A percentile compares a stretch with the other conserved stretches of the same genome.
phyloP scores from a whole-genome alignment of 1,140 invertebrate species.

The Tetragnatha versicolor region DNA sequence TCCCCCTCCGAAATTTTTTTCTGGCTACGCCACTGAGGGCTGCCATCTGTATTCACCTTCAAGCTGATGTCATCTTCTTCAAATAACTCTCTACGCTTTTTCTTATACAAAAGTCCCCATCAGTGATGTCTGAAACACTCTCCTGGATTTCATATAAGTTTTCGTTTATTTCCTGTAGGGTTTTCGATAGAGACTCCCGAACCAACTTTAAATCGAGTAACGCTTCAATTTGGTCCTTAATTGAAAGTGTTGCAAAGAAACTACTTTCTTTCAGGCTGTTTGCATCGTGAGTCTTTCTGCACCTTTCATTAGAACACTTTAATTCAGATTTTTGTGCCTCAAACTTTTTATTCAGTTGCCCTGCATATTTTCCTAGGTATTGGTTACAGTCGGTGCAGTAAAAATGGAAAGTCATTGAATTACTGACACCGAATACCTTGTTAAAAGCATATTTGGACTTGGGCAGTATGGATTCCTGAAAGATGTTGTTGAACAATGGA shows the following conservation, averaged over 20 bases:
- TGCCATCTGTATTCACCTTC: neutral
- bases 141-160: neutral
- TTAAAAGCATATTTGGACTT: neutral
- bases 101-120: neutral
- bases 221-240: neutral
- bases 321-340: neutral
- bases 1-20: too few relatives aligned
- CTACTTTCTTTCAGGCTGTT: neutral
- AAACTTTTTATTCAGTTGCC: neutral
- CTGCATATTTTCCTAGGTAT: neutral
- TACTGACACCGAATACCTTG: neutral
- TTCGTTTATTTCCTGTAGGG: neutral
- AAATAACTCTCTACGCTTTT: neutral
- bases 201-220: neutral
- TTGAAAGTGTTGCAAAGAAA: neutral
- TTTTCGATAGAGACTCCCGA: neutral
- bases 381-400: neutral
- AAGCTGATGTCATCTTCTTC: neutral
- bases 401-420: conserved; percentile 5
- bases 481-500: neutral
- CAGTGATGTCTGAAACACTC: neutral
- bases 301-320: neutral
- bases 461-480: neutral
- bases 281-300: neutral
- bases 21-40: too few relatives aligned